Conservation (phyloP, 2,888 invertebrate genomes). For the Zeuzera pyrina region DNA sequence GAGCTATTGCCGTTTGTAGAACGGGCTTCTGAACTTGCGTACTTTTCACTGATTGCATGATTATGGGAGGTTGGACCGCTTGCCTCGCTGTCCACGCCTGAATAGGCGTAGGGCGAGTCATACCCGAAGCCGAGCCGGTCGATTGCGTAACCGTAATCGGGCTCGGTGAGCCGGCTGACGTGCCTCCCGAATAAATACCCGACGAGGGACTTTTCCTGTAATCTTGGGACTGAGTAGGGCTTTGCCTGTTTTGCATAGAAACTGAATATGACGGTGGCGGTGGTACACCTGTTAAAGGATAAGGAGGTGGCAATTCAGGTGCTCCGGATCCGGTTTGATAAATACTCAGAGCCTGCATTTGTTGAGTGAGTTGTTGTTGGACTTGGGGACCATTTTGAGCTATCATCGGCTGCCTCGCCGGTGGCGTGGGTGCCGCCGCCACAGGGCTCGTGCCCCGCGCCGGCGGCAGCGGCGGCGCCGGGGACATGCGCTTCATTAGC, state of each 20-base stretch:
- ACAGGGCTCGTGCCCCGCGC: slow-evolving; percentile 84
- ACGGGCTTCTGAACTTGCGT: slow-evolving; percentile 96
- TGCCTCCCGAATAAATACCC: slow-evolving; percentile 87
- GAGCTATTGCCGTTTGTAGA: slow-evolving; percentile 95
- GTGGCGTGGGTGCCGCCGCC: slow-evolving; percentile 70
- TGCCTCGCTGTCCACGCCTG: slow-evolving; percentile 90
- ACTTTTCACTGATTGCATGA: slow-evolving; percentile 97
- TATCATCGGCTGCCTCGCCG: slow-evolving; percentile 82
- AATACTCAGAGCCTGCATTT: slow-evolving; percentile 88
- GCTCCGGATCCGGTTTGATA: slow-evolving; percentile 76
- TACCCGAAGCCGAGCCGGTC: slow-evolving; percentile 75
- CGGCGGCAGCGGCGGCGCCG: slow-evolving; percentile 75
- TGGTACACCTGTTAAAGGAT: slow-evolving; percentile 75
- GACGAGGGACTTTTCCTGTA: slow-evolving; percentile 90
- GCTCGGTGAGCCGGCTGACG: slow-evolving; percentile 88
- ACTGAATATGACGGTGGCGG: slow-evolving; percentile 90
- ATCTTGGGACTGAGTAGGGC: slow-evolving; percentile 87
- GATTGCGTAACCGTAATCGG: slow-evolving; percentile 81
- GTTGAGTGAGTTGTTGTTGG: slow-evolving; percentile 90
- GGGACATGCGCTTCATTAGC: slow-evolving; percentile 75
- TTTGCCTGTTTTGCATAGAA: slow-evolving; percentile 89
- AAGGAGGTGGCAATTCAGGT: slow-evolving; percentile 80
- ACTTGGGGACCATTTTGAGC: slow-evolving; percentile 86
- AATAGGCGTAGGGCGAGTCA: slow-evolving; percentile 85
- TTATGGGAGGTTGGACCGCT: slow-evolving; percentile 93